A percentile compares a stretch with the other conserved stretches of the same genome.
Evolutionary conservation across 2,888 invertebrate species (phyloP).

Genomic region (Caenorhabditis wallacei): DNA sequence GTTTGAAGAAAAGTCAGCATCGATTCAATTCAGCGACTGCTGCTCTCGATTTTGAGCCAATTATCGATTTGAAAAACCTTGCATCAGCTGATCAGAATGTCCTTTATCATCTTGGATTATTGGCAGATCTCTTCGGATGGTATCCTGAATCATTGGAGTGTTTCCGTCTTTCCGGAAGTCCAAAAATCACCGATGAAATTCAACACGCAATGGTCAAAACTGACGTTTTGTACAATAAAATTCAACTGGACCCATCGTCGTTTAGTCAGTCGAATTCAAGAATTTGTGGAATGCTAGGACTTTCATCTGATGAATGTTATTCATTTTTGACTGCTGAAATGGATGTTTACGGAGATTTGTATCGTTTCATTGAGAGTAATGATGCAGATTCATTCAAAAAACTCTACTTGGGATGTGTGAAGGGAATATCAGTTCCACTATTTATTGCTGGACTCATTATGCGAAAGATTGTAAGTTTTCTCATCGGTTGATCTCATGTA

Average conservation of each 20-base stretch:
- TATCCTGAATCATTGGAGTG: slow-evolving; percentile 63
- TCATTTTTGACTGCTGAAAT: slow-evolving; percentile 40
- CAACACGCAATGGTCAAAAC: slow-evolving; percentile 46
- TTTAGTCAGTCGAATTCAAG: slow-evolving; percentile 13
- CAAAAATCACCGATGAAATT: slow-evolving; percentile 26
- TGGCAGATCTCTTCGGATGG: slow-evolving; percentile 69
- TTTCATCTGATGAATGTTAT: background rate
- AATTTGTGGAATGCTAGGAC: slow-evolving; percentile 28
- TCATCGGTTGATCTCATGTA: background rate
- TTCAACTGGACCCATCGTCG: background rate
- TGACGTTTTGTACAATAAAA: slow-evolving; percentile 11
- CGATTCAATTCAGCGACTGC: slow-evolving; percentile 62
- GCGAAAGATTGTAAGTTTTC: slow-evolving; percentile 54
- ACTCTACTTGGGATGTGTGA: slow-evolving; percentile 44
- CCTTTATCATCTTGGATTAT: slow-evolving; percentile 63
- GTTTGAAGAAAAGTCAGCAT: slow-evolving; percentile 23
- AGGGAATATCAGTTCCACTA: slow-evolving; percentile 66
- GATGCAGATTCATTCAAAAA: slow-evolving; percentile 29
- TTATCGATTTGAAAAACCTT: slow-evolving; percentile 61
- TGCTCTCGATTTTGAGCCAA: slow-evolving; percentile 61
- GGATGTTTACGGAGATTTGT: slow-evolving; percentile 58
- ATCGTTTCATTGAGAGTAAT: slow-evolving; percentile 32
- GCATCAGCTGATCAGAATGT: slow-evolving; percentile 14
- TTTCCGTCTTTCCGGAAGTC: slow-evolving; percentile 20
- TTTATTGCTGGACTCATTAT: slow-evolving; percentile 62